phyloP scores from a whole-genome alignment of 2,888 invertebrate genomes.

The Argyresthia albistria region DNA sequence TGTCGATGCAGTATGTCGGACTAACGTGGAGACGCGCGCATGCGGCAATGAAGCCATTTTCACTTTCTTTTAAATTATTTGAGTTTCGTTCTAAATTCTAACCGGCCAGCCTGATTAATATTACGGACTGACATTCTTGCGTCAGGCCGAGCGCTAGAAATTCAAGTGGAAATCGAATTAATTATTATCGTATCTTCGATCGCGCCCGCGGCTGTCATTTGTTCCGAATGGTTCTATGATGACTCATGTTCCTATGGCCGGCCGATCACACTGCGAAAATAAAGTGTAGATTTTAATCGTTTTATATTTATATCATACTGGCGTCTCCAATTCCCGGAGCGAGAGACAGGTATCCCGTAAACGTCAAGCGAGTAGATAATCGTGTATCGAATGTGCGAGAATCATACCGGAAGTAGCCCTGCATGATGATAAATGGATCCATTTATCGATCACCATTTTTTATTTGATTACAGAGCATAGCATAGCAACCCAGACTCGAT shows the following conservation, averaged over 20 bases:
- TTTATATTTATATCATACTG: too few relatives aligned
- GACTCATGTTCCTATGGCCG: too few relatives aligned
- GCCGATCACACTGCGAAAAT: too few relatives aligned
- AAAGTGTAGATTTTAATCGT: too few relatives aligned
- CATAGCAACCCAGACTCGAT: neutral
- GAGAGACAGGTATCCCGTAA: too few relatives aligned
- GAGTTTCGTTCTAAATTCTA: conserved; percentile 36
- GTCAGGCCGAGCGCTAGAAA: conserved; percentile 18
- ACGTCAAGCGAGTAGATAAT: too few relatives aligned
- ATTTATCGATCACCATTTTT: too few relatives aligned
- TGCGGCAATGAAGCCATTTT: conserved; percentile 40
- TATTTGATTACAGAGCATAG: too few relatives aligned
- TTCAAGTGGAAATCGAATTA: conserved; percentile 7
- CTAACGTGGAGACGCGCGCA: neutral
- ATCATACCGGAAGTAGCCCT: too few relatives aligned
- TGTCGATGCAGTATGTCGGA: neutral
- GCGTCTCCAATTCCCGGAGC: too few relatives aligned
- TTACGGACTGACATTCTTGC: conserved; percentile 29
- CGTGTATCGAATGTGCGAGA: too few relatives aligned
- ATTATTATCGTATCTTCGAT: neutral
- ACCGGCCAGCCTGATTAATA: conserved; percentile 30
- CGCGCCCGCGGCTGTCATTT: neutral
- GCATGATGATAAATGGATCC: too few relatives aligned
- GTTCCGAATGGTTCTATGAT: neutral
- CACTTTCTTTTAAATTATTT: conserved; percentile 64